These are phyloP conservation scores for Mastigias papua DNA, from an alignment of 30 jellyfish, hydroid and myxozoan genomes.

Conservation along the genomic window DNA sequence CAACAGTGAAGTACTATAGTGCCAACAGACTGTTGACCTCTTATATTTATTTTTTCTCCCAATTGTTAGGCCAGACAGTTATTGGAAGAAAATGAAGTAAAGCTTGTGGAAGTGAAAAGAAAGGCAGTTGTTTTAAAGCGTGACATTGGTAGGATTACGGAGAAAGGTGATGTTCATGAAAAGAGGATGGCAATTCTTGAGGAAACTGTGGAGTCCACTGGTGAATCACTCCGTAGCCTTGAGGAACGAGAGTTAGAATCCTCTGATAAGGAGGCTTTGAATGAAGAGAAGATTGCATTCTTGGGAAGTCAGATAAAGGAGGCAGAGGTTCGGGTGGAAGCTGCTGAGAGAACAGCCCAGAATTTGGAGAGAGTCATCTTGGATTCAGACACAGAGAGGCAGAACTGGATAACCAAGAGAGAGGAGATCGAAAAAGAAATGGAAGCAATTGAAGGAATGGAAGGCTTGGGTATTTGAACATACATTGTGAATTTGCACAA, in stretches of 20 bases:
- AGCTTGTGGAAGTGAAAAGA: conserved; percentile 79
- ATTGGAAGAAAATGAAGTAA: conserved; percentile 84
- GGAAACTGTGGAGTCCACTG: conserved; percentile 82
- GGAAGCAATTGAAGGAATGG: conserved; percentile 75
- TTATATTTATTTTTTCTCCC: neutral
- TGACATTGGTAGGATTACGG: conserved; percentile 73
- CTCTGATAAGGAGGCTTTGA: conserved; percentile 77
- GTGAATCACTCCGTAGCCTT: conserved; percentile 73
- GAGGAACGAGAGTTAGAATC: conserved; percentile 90
- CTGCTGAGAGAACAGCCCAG: conserved; percentile 85
- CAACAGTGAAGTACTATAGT: too few relatives aligned
- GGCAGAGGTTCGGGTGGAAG: conserved; percentile 87
- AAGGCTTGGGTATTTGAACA: conserved; percentile 30
- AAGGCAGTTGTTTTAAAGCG: conserved; percentile 84
- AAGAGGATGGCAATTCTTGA: conserved; percentile 77
- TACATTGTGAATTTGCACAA: neutral
- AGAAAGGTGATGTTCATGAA: conserved; percentile 73
- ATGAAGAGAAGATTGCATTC: conserved; percentile 85
- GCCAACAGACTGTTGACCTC: too few relatives aligned
- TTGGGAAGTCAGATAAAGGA: conserved; percentile 88
- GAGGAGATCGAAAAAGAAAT: conserved; percentile 79
- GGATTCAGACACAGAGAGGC: conserved; percentile 78
- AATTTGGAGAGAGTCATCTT: conserved; percentile 79
- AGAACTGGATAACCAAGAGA: conserved; percentile 76
- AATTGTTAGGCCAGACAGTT: conserved; percentile 54